phyloP scores from a whole-genome alignment of 2,113 vertebrate genomes.

The Heteronetta atricapilla region DNA sequence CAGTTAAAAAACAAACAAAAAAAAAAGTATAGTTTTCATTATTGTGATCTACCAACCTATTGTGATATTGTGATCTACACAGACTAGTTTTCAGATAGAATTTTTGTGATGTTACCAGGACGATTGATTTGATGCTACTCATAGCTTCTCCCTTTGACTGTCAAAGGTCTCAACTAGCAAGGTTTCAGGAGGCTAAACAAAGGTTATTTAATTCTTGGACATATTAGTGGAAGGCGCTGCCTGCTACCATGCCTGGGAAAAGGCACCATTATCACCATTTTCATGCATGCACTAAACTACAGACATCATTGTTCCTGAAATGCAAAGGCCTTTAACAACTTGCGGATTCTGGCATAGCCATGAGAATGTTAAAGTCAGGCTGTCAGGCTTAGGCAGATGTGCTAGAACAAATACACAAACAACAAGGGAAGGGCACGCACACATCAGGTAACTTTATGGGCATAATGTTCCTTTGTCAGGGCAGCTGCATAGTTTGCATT shows the following conservation, averaged over 20 bases:
- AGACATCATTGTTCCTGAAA: background rate
- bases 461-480: background rate
- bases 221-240: accelerated
- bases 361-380: background rate
- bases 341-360: background rate
- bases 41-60: background rate
- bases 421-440: background rate
- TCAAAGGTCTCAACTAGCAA: background rate
- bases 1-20: background rate
- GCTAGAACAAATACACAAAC: background rate
- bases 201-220: background rate
- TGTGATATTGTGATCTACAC: background rate
- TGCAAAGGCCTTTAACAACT: background rate
- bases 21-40: background rate
- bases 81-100: background rate
- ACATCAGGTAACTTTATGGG: background rate
- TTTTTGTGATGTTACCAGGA: background rate
- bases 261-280: accelerated
- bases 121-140: background rate
- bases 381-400: background rate
- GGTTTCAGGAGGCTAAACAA: background rate
- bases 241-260: background rate
- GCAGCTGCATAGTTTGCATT: accelerated
- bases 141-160: background rate
- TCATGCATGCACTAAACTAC: background rate